phyloP scores from a whole-genome alignment of 2,888 invertebrate genomes.

The Leptinotarsa juncta region DNA sequence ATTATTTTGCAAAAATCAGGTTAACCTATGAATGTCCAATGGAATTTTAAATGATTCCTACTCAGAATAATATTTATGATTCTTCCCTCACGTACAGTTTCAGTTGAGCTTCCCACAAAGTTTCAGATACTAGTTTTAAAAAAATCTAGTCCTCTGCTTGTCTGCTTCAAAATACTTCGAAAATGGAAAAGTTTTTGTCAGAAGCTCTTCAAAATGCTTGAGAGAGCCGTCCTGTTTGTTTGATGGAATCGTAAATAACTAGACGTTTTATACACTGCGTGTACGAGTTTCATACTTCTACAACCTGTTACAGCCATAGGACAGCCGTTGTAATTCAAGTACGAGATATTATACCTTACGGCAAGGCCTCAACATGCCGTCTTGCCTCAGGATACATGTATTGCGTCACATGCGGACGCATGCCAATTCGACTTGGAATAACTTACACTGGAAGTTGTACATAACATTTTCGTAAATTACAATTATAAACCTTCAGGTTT shows the following conservation, averaged over 20 bases:
- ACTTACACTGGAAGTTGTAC: background rate
- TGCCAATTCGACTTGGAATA: constrained; percentile 32
- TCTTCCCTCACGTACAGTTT: no score
- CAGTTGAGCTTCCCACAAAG: no score
- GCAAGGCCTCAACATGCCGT: constrained; percentile 57
- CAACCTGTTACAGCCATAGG: constrained; percentile 31
- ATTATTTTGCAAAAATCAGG: no score
- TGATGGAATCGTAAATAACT: background rate
- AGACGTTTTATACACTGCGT: background rate
- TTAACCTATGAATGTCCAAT: no score
- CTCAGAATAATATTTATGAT: no score
- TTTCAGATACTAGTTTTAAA: no score
- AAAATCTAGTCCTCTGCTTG: no score
- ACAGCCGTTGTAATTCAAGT: constrained; percentile 39
- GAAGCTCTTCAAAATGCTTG: background rate
- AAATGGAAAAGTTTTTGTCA: no score
- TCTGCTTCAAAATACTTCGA: no score
- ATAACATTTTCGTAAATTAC: no score
- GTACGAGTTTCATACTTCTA: constrained; percentile 1
- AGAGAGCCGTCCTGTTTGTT: background rate
- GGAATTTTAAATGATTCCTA: no score
- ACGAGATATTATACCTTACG: constrained; percentile 48
- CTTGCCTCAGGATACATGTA: constrained; percentile 54
- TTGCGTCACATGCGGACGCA: constrained; percentile 52
- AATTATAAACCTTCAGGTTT: no score